Percentiles rank a stretch among this genome's conserved stretches.
These are phyloP conservation scores for Dryoscopus gambensis DNA, from an alignment of 2,113 vertebrate species.

Conservation along the genomic window DNA sequence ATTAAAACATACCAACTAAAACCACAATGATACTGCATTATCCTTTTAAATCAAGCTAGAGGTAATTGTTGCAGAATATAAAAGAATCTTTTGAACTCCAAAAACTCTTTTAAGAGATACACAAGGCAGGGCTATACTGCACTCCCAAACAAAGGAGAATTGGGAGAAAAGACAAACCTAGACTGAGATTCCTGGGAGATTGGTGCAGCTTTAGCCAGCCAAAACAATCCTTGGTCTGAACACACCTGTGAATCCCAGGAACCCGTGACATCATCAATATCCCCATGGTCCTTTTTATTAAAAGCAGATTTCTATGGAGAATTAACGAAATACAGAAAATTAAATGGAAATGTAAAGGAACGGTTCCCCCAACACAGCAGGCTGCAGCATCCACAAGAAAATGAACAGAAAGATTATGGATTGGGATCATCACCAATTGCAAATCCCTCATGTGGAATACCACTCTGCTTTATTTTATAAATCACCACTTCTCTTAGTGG, in stretches of 20 bases:
- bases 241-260: background rate
- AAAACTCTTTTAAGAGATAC: background rate
- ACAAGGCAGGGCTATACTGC: background rate
- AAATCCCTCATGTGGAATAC: background rate
- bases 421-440: background rate
- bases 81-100: background rate
- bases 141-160: too few species aligned
- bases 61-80: background rate
- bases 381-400: background rate
- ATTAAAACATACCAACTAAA: background rate
- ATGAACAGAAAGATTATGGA: background rate
- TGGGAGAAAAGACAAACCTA: background rate
- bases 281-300: constrained; percentile 7
- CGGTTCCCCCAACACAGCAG: background rate
- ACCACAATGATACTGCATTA: background rate
- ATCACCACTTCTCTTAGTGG: background rate
- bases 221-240: background rate
- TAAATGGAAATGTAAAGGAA: background rate
- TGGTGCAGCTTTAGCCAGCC: too few species aligned
- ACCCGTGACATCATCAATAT: background rate
- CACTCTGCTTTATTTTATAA: background rate
- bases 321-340: background rate
- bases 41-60: background rate
- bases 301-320: background rate
- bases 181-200: background rate